These are phyloP conservation scores for Gryllus longicercus DNA, from an alignment of 2,888 invertebrate species.

Conservation along the genomic window DNA sequence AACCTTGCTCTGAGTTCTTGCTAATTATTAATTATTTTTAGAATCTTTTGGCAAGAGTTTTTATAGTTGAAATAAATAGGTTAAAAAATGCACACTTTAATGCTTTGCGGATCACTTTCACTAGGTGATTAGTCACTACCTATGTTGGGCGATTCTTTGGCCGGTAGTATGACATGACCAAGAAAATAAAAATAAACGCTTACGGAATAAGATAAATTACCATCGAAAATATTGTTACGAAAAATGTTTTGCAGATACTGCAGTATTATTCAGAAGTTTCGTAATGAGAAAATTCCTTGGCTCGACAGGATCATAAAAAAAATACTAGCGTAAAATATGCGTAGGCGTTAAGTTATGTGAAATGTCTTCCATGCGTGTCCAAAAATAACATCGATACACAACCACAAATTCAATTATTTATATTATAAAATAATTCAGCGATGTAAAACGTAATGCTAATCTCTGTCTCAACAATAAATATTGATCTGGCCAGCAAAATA, in stretches of 20 bases:
- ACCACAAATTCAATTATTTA: not conserved
- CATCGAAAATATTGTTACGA: not conserved
- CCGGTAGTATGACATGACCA: not conserved
- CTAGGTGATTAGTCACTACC: not conserved
- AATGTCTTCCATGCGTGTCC: not conserved
- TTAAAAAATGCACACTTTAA: no score
- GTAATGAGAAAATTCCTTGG: not conserved
- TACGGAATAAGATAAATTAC: not conserved
- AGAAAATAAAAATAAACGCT: constrained; percentile 1
- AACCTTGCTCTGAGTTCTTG: no score
- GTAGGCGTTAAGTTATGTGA: not conserved
- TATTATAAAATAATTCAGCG: no score
- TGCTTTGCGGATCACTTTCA: not conserved
- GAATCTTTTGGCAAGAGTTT: no score
- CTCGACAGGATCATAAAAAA: not conserved
- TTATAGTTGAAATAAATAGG: no score
- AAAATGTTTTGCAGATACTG: not conserved
- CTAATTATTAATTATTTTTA: no score
- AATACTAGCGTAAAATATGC: not conserved
- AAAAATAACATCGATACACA: not conserved
- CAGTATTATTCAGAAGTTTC: not conserved
- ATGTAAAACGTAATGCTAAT: no score
- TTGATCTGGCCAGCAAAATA: no score
- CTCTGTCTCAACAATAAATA: no score
- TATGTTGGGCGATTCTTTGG: not conserved